Evolutionary conservation across 2,797 vertebrate genomes (phyloP).

Genomic region (Manis crassicaudata): DNA sequence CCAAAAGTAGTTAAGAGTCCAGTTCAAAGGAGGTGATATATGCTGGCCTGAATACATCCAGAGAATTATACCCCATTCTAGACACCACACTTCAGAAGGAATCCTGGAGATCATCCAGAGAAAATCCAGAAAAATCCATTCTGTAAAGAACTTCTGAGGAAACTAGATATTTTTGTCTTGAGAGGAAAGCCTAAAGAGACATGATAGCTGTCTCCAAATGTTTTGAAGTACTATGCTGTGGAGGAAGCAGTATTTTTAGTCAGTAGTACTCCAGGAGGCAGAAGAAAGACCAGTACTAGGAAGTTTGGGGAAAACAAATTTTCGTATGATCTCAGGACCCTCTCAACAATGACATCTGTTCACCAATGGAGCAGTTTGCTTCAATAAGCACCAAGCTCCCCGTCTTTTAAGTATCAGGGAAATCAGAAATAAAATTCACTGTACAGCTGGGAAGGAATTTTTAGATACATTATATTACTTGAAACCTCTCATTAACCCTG

Average conservation of each 20-base stretch:
- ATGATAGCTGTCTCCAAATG: slow-evolving; percentile 62
- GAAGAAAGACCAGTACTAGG: slow-evolving; percentile 30
- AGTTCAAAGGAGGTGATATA: not conserved
- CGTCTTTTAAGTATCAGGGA: slow-evolving; percentile 8
- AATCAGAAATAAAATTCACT: slow-evolving; percentile 47
- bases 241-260: slow-evolving; percentile 63
- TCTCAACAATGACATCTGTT: slow-evolving; percentile 44
- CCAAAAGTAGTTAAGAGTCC: not conserved
- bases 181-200: slow-evolving; percentile 51
- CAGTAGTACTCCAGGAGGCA: slow-evolving; percentile 19
- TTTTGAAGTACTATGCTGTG: slow-evolving; percentile 57
- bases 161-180: slow-evolving; percentile 49
- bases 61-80: not conserved
- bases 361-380: not conserved
- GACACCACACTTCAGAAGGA: slow-evolving; percentile 18
- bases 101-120: slow-evolving; percentile 17
- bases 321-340: slow-evolving; percentile 28
- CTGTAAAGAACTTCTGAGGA: slow-evolving; percentile 48
- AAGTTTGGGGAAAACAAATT: slow-evolving; percentile 41
- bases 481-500: not conserved
- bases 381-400: not conserved
- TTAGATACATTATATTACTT: slow-evolving; percentile 37
- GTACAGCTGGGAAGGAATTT: not conserved
- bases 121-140: slow-evolving; percentile 35
- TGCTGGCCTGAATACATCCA: not conserved